A percentile compares a stretch with the other conserved stretches of the same genome.
Conservation (phyloP, 2,113 vertebrate genomes). For the Glareola pratincola region DNA sequence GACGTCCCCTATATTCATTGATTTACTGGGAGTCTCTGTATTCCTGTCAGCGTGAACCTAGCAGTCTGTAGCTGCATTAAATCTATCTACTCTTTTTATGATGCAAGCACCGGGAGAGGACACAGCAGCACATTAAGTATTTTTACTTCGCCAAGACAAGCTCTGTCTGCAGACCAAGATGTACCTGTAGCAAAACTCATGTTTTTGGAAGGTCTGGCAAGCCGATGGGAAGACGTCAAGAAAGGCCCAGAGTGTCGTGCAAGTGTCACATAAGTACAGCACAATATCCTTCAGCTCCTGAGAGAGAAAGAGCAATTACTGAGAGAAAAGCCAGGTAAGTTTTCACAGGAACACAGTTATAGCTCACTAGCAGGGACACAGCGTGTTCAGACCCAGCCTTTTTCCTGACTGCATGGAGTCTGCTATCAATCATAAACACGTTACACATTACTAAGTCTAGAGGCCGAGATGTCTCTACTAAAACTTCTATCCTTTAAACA, state of each 20-base stretch:
- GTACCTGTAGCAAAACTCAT: conserved; percentile 90
- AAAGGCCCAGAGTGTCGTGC: conserved; percentile 91
- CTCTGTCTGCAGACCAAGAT: not conserved
- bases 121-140: not conserved
- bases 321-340: not conserved
- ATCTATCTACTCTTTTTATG: not conserved
- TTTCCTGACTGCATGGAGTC: not conserved
- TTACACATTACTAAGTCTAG: not conserved
- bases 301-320: not conserved
- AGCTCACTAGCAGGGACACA: not conserved
- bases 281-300: conserved; percentile 90
- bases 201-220: conserved; percentile 86
- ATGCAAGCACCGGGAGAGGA: not conserved
- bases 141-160: not conserved
- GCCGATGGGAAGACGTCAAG: conserved; percentile 90
- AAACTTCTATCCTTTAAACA: not conserved
- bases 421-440: not conserved
- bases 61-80: not conserved
- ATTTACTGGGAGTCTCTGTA: not conserved
- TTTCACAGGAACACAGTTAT: not conserved
- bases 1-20: not conserved
- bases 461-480: not conserved
- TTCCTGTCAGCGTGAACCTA: not conserved
- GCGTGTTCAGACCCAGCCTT: not conserved
- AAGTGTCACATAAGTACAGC: conserved; percentile 90